Evolutionary conservation across 2,797 vertebrate species (phyloP).

Genomic region (Pseudochaenichthys georgianus): DNA sequence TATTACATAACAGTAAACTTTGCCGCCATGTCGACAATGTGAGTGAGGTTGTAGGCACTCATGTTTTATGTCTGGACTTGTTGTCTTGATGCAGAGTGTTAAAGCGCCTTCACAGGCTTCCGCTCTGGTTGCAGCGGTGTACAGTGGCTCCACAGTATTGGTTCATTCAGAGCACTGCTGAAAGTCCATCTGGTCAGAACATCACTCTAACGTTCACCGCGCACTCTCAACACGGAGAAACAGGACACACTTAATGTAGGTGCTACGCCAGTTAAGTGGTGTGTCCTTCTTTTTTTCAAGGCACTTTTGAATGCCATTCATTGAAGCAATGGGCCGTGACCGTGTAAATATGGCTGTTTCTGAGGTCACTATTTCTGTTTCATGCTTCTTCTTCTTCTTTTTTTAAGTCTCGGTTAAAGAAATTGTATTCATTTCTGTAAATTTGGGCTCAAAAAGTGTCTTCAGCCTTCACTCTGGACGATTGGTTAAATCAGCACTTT

Average conservation of each 20-base stretch:
- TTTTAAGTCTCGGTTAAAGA: no score
- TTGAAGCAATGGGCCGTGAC: constrained; percentile 32
- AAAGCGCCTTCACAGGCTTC: constrained; percentile 19
- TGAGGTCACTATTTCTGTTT: constrained; percentile 17
- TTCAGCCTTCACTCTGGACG: constrained; percentile 10
- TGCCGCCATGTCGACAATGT: constrained; percentile 19
- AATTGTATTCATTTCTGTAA: constrained; percentile 5
- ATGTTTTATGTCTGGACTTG: constrained; percentile 37
- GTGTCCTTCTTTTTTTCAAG: constrained; percentile 44
- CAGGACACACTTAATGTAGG: constrained; percentile 17
- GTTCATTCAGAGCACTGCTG: constrained; percentile 36
- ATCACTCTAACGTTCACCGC: constrained; percentile 20
- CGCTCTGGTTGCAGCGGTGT: constrained; percentile 3
- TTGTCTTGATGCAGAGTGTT: constrained; percentile 26
- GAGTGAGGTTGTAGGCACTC: constrained; percentile 34
- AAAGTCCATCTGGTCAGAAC: constrained; percentile 39
- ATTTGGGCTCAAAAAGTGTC: constrained; percentile 12
- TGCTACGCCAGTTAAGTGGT: constrained; percentile 17
- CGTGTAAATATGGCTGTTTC: constrained; percentile 12
- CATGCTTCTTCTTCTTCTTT: no score
- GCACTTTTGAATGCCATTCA: constrained; percentile 27
- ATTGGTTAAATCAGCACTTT: constrained; percentile 51
- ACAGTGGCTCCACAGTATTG: constrained; percentile 19
- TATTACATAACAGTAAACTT: constrained; percentile 63
- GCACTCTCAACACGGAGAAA: constrained; percentile 12